A percentile compares a stretch with the other conserved stretches of the same genome.
Evolutionary conservation across 2,797 vertebrate species (phyloP).

Genomic region (Lacerta viridis): DNA sequence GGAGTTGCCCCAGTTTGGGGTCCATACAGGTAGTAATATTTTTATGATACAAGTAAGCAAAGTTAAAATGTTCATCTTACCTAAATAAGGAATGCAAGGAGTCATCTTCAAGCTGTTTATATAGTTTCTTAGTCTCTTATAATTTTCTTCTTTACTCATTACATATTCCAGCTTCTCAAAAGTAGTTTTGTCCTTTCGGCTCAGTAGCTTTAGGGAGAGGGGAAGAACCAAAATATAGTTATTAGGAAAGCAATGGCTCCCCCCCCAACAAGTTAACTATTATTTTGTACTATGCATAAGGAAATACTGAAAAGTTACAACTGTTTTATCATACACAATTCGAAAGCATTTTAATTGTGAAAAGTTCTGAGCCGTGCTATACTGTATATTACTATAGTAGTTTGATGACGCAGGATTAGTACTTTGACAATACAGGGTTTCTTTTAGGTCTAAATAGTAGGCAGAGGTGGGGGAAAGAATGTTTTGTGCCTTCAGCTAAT

Average conservation of each 20-base stretch:
- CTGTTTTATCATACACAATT: background rate
- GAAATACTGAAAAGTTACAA: background rate
- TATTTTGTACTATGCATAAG: background rate
- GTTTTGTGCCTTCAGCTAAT: background rate
- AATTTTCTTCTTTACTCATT: constrained; percentile 99
- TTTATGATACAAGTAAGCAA: background rate
- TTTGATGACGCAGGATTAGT: background rate
- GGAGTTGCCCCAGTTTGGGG: background rate
- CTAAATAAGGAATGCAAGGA: constrained; percentile 98
- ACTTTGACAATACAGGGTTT: background rate
- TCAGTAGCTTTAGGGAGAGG: constrained; percentile 86
- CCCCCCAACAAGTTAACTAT: background rate
- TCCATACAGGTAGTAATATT: background rate
- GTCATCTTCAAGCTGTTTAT: constrained; percentile 99
- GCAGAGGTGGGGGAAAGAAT: background rate
- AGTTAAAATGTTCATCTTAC: constrained; percentile 78
- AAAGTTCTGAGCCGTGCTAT: too few relatives aligned
- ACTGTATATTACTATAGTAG: background rate
- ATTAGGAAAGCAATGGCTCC: background rate
- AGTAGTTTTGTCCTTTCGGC: constrained; percentile 96
- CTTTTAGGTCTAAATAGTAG: background rate
- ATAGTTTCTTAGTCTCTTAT: constrained; percentile 96
- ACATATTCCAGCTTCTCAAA: constrained; percentile 98
- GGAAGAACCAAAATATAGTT: constrained; percentile 49
- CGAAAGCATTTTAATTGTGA: background rate